Base-by-base conservation (phyloP, 2,888 invertebrate genomes). In the Parnassius apollo region DNA sequence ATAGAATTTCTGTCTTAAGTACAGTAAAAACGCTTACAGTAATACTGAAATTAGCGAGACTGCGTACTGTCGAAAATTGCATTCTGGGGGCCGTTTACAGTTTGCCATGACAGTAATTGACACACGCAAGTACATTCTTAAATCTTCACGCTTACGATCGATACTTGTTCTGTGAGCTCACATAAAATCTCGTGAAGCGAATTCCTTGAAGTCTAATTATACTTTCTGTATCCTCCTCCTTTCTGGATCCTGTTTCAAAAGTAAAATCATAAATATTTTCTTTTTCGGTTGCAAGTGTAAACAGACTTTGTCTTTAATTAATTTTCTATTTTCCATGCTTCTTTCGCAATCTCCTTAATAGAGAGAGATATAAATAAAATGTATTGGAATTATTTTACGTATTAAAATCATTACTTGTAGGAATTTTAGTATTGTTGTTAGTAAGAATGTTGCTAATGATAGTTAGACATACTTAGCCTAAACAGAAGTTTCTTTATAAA, bases 61-160 rank as follows among this genome's bases (percentile, higher is more conserved):
- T 48, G 61, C 56, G 48, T 59, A 59, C 62, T 59, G 65, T 53
- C 46, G 65, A 63, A 64, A 68, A 68, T 65, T 64, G 57, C 65
- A 50, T 65, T 65, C 62, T 63, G 61, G 65, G 59, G 65, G 59
- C 54, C 62, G 60, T 69, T 67, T 63, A 69, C 68, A 63, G 66
- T 67, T 66, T 57, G 44, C 51, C 62, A 57, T 66, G 69, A 67
- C 69, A 69, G 67, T 69, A 69, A 69, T 66, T 69, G 69, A 69
- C 67, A 64, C 64, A 64, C 42, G 58, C 50, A 63, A 59, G 59
- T 59, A 61, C 57, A 57, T 57, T 65, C 58, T 64, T 66, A 62
- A 62, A 62, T 57, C 48, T 58, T 44, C 44, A 12, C 25, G 46
- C 63, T 50, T 63, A 62, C 42, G 45, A 42, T 51, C 35, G 45